Percentiles rank a stretch among this genome's conserved stretches.
These are phyloP conservation scores for Drosophila burlai DNA, from an alignment of 1,140 invertebrate species.

Conservation along the genomic window DNA sequence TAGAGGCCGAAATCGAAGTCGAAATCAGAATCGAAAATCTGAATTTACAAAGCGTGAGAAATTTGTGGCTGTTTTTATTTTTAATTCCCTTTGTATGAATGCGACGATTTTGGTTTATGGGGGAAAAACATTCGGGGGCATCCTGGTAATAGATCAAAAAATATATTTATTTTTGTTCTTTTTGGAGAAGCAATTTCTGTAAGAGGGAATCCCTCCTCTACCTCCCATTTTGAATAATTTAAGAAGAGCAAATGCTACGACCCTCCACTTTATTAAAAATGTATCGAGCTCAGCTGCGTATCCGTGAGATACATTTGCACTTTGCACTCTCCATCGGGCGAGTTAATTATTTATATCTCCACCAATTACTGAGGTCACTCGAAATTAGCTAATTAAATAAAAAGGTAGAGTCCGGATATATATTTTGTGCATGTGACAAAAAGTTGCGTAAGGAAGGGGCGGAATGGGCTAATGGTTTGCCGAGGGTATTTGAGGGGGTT, in stretches of 20 bases:
- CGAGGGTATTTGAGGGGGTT: not conserved
- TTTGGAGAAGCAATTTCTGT: slow-evolving; percentile 16
- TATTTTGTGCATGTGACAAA: slow-evolving; percentile 57
- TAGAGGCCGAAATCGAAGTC: slow-evolving; percentile 40
- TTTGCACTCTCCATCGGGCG: slow-evolving; percentile 54
- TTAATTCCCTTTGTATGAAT: slow-evolving; percentile 75
- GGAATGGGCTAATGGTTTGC: not conserved
- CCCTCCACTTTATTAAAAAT: slow-evolving; percentile 63
- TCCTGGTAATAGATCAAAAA: slow-evolving; percentile 43
- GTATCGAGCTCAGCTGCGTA: slow-evolving; percentile 53
- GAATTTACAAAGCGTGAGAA: slow-evolving; percentile 69
- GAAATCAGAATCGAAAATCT: slow-evolving; percentile 33
- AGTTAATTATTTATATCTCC: slow-evolving; percentile 70
- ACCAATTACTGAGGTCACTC: slow-evolving; percentile 65
- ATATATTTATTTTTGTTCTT: not conserved
- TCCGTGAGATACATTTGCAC: slow-evolving; percentile 63
- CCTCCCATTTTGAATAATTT: slow-evolving; percentile 57
- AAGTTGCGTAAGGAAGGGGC: slow-evolving; percentile 22
- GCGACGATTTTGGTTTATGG: slow-evolving; percentile 56
- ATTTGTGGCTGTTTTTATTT: slow-evolving; percentile 79
- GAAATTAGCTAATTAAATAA: slow-evolving; percentile 77
- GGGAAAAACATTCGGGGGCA: slow-evolving; percentile 3
- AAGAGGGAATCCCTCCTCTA: not conserved
- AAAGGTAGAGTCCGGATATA: slow-evolving; percentile 42
- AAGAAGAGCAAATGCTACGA: slow-evolving; percentile 36